Evolutionary conservation across 2,113 vertebrate genomes (phyloP), one percentile per base, ranked within the genome.

Genomic region (Cynocephalus volans): DNA sequence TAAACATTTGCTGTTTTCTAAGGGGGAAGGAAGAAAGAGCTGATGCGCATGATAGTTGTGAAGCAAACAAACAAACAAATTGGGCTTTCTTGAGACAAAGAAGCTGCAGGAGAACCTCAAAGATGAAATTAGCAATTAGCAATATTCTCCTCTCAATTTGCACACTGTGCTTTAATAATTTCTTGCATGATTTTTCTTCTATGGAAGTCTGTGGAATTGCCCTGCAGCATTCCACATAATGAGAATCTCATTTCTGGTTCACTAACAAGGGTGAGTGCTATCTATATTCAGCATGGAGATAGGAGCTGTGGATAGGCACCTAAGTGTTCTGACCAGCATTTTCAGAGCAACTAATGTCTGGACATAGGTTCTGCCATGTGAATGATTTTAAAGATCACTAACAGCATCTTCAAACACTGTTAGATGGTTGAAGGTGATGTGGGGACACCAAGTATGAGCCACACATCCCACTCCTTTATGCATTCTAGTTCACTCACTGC

Each of bases 211-310:
- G 88, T 87, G 79, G 82, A 97, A 95, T 90, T 92, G 84, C 75
- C 89, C 83, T 84, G 81, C n/a, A 92, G 96, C 87, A 93, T 88
- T 87, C 76, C 52, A 70, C 72, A 87, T 89, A 94, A 98, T 81
- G 80, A 98, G 88, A 97, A 54, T 81, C 76, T 97, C 21, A 93
- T 52, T 96, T 89, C 33, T 95, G 91, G 95, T 77, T 97, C 54
- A 92, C 54, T 94, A 94, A 86, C 52, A 96, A 84, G n/a, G 23
- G 72, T 91, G 79, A 97, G 45, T 88, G 33, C 60, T 93, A 3
- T 79, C 88, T 94, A 10, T 67, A 94, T 96, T 88, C 24, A 73
- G 45, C 41, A n/a, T 23, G 23, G 60, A 96, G 58, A 58, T 18
- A 86, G 86, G 54, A 83, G 72, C 24, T 13, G 41, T 77, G 83